A percentile compares a stretch with the other conserved stretches of the same genome.
phyloP scores from a whole-genome alignment of 2,113 vertebrate species.

The Garra rufa region DNA sequence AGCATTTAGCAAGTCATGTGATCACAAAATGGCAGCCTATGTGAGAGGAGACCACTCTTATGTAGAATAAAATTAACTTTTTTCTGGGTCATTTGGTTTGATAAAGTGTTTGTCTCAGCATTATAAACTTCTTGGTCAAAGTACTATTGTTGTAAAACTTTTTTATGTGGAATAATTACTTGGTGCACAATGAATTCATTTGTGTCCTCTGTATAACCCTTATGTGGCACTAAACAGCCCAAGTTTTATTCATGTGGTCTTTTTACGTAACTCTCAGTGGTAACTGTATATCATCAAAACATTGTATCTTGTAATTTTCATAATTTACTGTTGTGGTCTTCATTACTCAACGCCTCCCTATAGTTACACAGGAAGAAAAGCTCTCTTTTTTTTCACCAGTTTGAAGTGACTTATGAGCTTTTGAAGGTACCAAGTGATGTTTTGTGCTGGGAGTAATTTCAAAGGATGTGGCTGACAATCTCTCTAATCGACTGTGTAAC shows the following conservation, averaged over 20 bases:
- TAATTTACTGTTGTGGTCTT: conserved; percentile 53
- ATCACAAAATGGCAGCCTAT: neutral
- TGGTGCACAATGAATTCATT: neutral
- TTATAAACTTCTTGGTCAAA: neutral
- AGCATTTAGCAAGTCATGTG: neutral
- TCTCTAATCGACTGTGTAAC: conserved; percentile 52
- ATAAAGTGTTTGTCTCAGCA: neutral
- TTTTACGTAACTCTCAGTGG: conserved; percentile 42
- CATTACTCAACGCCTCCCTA: conserved; percentile 48
- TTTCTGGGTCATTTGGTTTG: neutral
- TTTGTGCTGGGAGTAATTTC: conserved; percentile 44
- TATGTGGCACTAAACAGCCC: conserved; percentile 11
- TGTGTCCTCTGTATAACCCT: conserved; percentile 42
- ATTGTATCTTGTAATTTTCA: conserved; percentile 52
- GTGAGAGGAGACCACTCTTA: neutral
- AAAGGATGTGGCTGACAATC: conserved; percentile 57
- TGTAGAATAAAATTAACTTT: neutral
- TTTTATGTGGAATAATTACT: neutral
- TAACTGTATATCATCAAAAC: conserved; percentile 41
- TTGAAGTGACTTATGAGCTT: conserved; percentile 40
- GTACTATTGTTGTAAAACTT: neutral
- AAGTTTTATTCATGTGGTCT: conserved; percentile 40
- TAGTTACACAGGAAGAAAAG: conserved; percentile 53
- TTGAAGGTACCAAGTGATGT: conserved; percentile 45
- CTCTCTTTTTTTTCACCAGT: conserved; percentile 34